Evolutionary conservation across 2,113 vertebrate species (phyloP), one percentile per base, ranked within the genome.

Genomic region (Chloropsis hardwickii): DNA sequence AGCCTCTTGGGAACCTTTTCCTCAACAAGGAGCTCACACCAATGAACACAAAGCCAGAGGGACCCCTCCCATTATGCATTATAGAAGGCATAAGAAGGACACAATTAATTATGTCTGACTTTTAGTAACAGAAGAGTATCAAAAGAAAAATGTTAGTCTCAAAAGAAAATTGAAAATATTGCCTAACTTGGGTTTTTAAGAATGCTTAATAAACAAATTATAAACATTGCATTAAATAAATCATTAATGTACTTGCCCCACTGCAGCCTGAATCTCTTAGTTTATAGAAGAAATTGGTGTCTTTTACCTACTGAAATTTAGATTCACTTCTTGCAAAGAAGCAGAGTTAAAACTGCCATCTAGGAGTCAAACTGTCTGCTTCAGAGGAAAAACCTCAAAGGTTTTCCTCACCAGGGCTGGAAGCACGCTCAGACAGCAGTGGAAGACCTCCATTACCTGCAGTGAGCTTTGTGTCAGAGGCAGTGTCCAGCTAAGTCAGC

Each of bases 381-480:
- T 71, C 64, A 54, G 60, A 91, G 45, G n/a, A 61, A 83, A 83
- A 83, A 8, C 37, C 80, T 76, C 47, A 16, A 31, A 85, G n/a
- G 4, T 28, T 28, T 62, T 84, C 54, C 70, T 87, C 48, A 19
- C 4, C 16, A 44, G 40, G 70, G 35, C 70, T 82, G 56, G 62
- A 62, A 54, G 35, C 25, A 45, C 0, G 0, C 22, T 56, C 2
- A 2, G 50, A 81, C 50, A 57, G 9, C 42, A 58, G 19, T 1
- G 11, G 51, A 62, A 66, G 6, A 28, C 7, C 23, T 90, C 35
- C 53, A 33, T 23, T 60, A 33, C 29, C 44, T 72, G 80, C 79
- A 58, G n/a, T 9, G 70, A 92, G 65, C 40, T 92, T 51, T 1
- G 0, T 28, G 12, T 10, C 39, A 84, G 37, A 72, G 45, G 29